Evolutionary conservation across 2,888 invertebrate genomes (phyloP).

Genomic region (Heliconius aoede): DNA sequence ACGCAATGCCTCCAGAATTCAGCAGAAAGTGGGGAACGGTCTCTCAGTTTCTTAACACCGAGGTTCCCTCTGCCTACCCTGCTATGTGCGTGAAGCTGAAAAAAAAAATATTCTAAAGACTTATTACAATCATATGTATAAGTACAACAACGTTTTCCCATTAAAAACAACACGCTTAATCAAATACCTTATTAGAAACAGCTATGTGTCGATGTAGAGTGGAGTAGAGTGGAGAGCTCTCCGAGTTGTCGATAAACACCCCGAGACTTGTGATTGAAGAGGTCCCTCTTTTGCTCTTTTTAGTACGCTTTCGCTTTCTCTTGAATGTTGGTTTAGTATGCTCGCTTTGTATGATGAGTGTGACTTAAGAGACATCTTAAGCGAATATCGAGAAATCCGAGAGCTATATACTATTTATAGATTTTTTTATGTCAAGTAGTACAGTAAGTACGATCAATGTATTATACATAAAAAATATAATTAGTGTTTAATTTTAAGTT

Average conservation of each 20-base stretch:
- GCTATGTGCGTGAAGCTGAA: too few species aligned
- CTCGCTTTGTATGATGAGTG: constrained; percentile 9
- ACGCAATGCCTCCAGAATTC: background rate
- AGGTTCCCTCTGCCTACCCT: too few species aligned
- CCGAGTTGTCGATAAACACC: constrained; percentile 39
- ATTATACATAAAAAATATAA: too few species aligned
- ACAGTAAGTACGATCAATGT: too few species aligned
- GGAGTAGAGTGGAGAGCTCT: constrained; percentile 29
- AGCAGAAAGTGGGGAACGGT: too few species aligned
- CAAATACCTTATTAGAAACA: background rate
- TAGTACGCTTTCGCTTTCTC: constrained; percentile 26
- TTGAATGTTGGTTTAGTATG: constrained; percentile 19
- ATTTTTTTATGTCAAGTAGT: background rate
- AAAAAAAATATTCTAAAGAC: too few species aligned
- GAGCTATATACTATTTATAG: background rate
- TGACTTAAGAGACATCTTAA: background rate
- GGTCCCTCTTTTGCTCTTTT: constrained; percentile 41
- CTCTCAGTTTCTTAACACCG: too few species aligned
- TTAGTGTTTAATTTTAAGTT: too few species aligned
- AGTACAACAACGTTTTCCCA: too few species aligned
- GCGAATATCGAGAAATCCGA: background rate
- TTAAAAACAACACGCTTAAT: background rate
- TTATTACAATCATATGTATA: too few species aligned
- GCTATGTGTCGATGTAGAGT: constrained; percentile 11
- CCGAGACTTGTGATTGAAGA: constrained; percentile 30